These are phyloP conservation scores for Chromis chromis DNA, from an alignment of 2,797 vertebrate species.

Conservation along the genomic window DNA sequence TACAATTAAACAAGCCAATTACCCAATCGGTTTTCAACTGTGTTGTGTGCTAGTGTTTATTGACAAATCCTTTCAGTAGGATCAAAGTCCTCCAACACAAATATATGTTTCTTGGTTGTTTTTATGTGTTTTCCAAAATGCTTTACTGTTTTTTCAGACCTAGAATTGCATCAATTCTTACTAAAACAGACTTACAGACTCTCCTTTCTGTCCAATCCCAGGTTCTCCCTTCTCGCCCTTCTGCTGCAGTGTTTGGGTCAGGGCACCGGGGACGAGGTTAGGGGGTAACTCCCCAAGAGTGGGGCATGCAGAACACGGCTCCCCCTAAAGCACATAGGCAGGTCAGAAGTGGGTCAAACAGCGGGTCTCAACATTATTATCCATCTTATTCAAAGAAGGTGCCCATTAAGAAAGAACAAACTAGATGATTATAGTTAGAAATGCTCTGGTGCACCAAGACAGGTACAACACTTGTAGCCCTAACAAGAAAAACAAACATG, in stretches of 20 bases:
- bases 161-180: conserved; percentile 10
- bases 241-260: conserved; percentile 39
- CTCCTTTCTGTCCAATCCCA: conserved; percentile 78
- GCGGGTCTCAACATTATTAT: not conserved
- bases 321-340: conserved; percentile 83
- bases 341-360: conserved; percentile 1
- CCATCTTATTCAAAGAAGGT: not conserved
- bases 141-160: conserved; percentile 5
- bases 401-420: not conserved
- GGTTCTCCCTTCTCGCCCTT: conserved; percentile 74
- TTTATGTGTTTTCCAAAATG: not conserved
- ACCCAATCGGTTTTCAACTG: conserved; percentile 2
- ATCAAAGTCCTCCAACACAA: conserved; percentile 26
- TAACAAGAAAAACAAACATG: not conserved
- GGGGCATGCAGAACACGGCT: conserved; percentile 87
- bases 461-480: not conserved
- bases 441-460: not conserved
- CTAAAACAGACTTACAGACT: conserved; percentile 80
- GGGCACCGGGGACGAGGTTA: conserved; percentile 33
- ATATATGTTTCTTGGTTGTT: conserved; percentile 16
- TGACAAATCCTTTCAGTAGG: not conserved
- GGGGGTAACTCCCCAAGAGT: conserved; percentile 59
- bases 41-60: not conserved
- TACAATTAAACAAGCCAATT: conserved; percentile 23
- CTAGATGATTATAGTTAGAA: not conserved